A percentile compares a stretch with the other conserved stretches of the same genome.
Evolutionary conservation across 1,140 invertebrate genomes (phyloP).

Genomic region (Lucilia cuprina): DNA sequence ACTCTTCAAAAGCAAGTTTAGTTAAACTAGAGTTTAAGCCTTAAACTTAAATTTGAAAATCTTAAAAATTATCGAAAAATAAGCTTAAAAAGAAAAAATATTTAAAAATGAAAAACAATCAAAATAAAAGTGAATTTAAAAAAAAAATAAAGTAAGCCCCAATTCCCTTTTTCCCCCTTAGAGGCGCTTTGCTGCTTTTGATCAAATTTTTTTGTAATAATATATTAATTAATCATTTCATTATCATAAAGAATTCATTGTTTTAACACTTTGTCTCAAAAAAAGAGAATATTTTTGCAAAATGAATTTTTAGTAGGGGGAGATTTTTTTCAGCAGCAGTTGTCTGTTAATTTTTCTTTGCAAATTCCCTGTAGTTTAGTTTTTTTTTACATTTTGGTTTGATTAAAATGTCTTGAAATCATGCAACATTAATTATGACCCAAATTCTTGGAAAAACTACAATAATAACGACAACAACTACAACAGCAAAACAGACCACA

Average conservation of each 20-base stretch:
- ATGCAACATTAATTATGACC: conserved; percentile 63
- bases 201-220: not conserved
- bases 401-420: conserved; percentile 61
- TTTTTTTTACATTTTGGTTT: conserved; percentile 34
- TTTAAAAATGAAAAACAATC: too few relatives aligned
- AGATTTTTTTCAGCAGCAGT: not conserved
- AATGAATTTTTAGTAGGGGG: not conserved
- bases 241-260: conserved; percentile 20
- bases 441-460: conserved; percentile 58
- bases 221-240: not conserved
- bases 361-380: not conserved
- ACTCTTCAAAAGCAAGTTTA: not conserved
- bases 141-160: too few relatives aligned
- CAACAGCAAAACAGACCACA: not conserved
- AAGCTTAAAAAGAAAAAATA: too few relatives aligned
- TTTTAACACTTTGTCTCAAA: not conserved
- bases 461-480: not conserved
- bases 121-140: too few relatives aligned
- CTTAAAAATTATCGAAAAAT: too few relatives aligned
- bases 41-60: not conserved
- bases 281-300: not conserved
- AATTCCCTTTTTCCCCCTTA: not conserved
- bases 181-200: not conserved
- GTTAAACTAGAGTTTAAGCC: not conserved
- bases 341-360: not conserved